Conservation (phyloP, 53 echinoderm and acorn worm genomes). For the Paracentrotus lividus region DNA sequence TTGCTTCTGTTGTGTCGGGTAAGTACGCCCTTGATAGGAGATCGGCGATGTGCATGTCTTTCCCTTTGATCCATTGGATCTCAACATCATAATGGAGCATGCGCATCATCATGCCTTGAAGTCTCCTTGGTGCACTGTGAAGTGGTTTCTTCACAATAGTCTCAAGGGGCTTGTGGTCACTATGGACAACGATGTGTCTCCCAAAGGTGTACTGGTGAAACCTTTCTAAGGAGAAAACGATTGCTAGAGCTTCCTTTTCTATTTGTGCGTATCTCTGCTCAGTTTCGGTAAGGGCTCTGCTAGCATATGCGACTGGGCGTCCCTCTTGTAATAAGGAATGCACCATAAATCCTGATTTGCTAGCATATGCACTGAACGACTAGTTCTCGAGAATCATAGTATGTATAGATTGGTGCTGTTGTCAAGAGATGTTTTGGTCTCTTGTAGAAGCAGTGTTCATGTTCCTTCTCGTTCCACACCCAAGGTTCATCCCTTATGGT, state of each 20-base stretch:
- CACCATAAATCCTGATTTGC: slow-evolving; percentile 76
- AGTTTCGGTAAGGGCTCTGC: slow-evolving; percentile 76
- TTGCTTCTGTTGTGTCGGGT: slow-evolving; percentile 22
- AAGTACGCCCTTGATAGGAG: slow-evolving; percentile 68
- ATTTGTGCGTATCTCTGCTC: slow-evolving; percentile 78
- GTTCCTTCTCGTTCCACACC: slow-evolving; percentile 55
- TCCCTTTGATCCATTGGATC: slow-evolving; percentile 63
- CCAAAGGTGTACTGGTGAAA: slow-evolving; percentile 80
- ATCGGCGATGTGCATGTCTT: slow-evolving; percentile 74
- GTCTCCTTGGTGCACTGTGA: slow-evolving; percentile 71
- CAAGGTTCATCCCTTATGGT: slow-evolving; percentile 57
- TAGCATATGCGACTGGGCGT: slow-evolving; percentile 80
- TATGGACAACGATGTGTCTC: slow-evolving; percentile 70
- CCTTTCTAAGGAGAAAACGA: slow-evolving; percentile 72
- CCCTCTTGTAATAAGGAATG: slow-evolving; percentile 79
- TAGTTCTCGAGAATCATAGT: slow-evolving; percentile 66
- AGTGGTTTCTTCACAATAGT: slow-evolving; percentile 80
- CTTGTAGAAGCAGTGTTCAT: not conserved
- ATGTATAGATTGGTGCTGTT: slow-evolving; percentile 50
- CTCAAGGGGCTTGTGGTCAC: slow-evolving; percentile 80
- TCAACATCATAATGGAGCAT: slow-evolving; percentile 69
- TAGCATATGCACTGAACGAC: slow-evolving; percentile 76
- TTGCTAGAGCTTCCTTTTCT: slow-evolving; percentile 76
- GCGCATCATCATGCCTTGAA: slow-evolving; percentile 76
- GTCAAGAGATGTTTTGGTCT: slow-evolving; percentile 42